Evolutionary conservation across 2,888 invertebrate species (phyloP).

Genomic region (Elaeidobius kamerunicus): DNA sequence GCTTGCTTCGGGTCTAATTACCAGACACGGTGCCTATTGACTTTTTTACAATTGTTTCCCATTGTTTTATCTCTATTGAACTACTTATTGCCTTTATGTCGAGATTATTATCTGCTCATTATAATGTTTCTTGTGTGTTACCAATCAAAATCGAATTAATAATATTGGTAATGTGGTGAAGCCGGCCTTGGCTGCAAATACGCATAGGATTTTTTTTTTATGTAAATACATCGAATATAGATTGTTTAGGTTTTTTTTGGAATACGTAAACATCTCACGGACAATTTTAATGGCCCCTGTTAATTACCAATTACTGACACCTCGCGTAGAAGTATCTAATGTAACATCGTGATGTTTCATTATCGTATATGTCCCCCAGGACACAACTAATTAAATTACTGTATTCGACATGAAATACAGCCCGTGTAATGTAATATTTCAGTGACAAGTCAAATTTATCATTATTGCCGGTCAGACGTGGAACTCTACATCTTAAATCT

Average conservation of each 20-base stretch:
- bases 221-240: too few relatives aligned
- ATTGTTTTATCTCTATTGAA: conserved; percentile 18
- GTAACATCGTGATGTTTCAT: conserved; percentile 10
- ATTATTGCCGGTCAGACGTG: conserved; percentile 19
- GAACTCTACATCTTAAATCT: conserved; percentile 19
- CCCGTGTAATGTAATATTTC: conserved; percentile 24
- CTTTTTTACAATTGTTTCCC: conserved; percentile 11
- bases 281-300: conserved; percentile 6
- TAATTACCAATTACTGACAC: too few relatives aligned
- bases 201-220: too few relatives aligned
- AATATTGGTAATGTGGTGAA: conserved; percentile 10
- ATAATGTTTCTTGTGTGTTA: conserved; percentile 16
- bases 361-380: conserved; percentile 18
- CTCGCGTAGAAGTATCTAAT: too few relatives aligned
- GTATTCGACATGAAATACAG: conserved; percentile 25
- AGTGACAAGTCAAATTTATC: conserved; percentile 24
- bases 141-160: conserved; percentile 19
- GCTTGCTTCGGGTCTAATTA: conserved; percentile 10
- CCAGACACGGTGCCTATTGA: conserved; percentile 12
- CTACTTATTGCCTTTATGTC: conserved; percentile 17
- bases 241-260: too few relatives aligned
- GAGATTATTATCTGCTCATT: conserved; percentile 19
- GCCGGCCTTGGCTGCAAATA: conserved; percentile 7
- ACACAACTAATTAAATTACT: conserved; percentile 28
- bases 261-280: too few relatives aligned